Conservation (phyloP, 1,140 invertebrate species). For the Zaprionus davidi region DNA sequence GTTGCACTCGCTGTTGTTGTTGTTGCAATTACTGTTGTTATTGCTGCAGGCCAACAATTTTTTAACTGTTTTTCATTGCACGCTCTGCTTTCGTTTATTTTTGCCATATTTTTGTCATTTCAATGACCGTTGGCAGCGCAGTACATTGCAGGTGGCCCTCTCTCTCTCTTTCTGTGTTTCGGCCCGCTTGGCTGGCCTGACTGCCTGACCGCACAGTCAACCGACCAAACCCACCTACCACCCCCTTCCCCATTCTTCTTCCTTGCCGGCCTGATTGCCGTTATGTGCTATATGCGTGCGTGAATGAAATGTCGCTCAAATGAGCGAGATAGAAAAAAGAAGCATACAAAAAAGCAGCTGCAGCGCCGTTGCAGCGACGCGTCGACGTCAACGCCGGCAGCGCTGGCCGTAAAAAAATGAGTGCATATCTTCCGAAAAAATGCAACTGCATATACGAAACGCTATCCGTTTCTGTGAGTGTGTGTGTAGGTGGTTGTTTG, state of each 20-base stretch:
- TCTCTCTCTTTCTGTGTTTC: background rate
- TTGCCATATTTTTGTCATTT: constrained; percentile 78
- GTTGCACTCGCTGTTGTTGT: background rate
- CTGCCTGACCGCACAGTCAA: constrained; percentile 22
- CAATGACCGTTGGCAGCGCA: constrained; percentile 63
- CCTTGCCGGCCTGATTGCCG: constrained; percentile 55
- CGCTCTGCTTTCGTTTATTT: constrained; percentile 37
- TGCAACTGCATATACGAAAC: constrained; percentile 65
- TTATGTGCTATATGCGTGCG: constrained; percentile 67
- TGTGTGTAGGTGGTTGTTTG: constrained; percentile 42
- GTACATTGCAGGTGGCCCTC: constrained; percentile 22
- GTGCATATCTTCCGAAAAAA: constrained; percentile 83
- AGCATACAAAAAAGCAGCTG: constrained; percentile 58
- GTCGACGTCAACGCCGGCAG: constrained; percentile 33
- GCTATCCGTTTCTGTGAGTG: constrained; percentile 17
- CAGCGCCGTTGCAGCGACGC: constrained; percentile 8
- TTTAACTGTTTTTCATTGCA: constrained; percentile 60
- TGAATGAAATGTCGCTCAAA: constrained; percentile 70
- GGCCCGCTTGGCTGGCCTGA: constrained; percentile 25
- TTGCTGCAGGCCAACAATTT: constrained; percentile 69
- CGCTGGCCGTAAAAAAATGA: constrained; percentile 65
- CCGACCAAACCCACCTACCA: constrained; percentile 1
- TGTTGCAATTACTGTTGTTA: constrained; percentile 38
- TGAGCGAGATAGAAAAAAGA: constrained; percentile 76
- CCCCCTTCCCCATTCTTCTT: background rate